Conservation (phyloP, 1,140 invertebrate genomes). For the Drosophila arawakana region DNA sequence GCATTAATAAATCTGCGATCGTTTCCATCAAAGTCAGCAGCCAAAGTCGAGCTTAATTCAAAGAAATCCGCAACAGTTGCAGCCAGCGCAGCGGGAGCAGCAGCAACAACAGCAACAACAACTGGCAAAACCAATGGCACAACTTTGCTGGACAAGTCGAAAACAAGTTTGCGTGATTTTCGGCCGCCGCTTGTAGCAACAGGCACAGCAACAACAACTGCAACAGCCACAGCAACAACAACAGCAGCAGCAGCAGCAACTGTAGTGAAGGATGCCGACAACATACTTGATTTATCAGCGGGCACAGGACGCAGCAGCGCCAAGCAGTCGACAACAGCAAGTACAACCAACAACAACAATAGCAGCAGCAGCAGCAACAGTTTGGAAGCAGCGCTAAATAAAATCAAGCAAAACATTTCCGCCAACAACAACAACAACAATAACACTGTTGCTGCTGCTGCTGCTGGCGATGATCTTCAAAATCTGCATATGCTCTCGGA, state of each 20-base stretch:
- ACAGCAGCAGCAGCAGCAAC: conserved; percentile 18
- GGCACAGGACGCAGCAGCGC: conserved; percentile 25
- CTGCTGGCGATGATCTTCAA: conserved; percentile 71
- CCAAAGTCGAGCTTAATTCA: conserved; percentile 50
- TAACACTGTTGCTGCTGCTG: conserved; percentile 11
- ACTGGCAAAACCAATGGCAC: conserved; percentile 64
- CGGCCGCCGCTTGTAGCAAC: conserved; percentile 41
- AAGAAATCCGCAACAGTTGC: conserved; percentile 48
- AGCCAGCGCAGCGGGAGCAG: conserved; percentile 23
- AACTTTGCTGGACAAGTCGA: conserved; percentile 55
- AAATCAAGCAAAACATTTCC: conserved; percentile 81
- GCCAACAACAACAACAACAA: conserved; percentile 55
- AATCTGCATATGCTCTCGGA: conserved; percentile 82
- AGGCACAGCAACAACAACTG: conserved; percentile 21
- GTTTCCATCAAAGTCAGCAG: conserved; percentile 65
- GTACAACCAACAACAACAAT: conserved; percentile 6
- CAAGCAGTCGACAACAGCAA: conserved; percentile 7
- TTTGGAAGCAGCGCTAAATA: conserved; percentile 76
- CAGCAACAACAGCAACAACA: conserved; percentile 8
- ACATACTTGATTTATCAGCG: conserved; percentile 80
- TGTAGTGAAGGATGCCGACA: conserved; percentile 67
- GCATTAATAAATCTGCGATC: conserved; percentile 75
- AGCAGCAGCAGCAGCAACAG: conserved; percentile 56
- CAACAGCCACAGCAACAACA: conserved; percentile 3
- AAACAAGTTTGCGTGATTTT: conserved; percentile 79